A percentile compares a stretch with the other conserved stretches of the same genome.
These are phyloP conservation scores for Prionailurus viverrinus DNA, from an alignment of 2,113 vertebrate species.

Conservation along the genomic window DNA sequence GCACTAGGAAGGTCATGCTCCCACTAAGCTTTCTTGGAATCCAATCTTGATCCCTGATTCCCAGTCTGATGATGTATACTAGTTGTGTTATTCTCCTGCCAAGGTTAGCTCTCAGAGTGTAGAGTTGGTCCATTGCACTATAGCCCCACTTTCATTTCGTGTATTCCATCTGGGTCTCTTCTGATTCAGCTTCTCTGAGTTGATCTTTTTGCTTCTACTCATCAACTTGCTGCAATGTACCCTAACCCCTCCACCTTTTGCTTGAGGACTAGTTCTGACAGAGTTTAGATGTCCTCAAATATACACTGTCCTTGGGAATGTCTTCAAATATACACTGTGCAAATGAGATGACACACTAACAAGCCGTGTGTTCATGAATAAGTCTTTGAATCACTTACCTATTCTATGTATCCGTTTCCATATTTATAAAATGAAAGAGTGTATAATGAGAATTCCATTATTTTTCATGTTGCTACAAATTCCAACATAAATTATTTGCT, in stretches of 20 bases:
- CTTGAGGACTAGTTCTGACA: neutral
- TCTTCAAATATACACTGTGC: neutral
- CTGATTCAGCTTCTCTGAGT: neutral
- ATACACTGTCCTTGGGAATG: neutral
- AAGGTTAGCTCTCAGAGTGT: neutral
- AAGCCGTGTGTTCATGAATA: neutral
- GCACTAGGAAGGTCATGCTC: neutral
- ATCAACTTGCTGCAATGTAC: neutral
- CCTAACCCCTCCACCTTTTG: neutral
- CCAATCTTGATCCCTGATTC: neutral
- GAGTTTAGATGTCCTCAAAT: neutral
- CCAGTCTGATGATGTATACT: neutral
- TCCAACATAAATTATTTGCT: neutral
- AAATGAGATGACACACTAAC: neutral
- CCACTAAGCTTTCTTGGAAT: neutral
- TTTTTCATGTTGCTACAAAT: neutral
- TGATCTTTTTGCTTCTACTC: neutral
- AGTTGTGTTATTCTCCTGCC: neutral
- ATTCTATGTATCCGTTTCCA: neutral
- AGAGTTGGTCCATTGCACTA: neutral
- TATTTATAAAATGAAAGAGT: neutral
- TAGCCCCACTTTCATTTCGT: neutral
- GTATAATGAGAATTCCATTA: neutral
- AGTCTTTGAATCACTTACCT: neutral
- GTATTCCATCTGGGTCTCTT: neutral